Percentiles rank a stretch among this genome's conserved stretches.
These are phyloP conservation scores for Piscicola geometra DNA, from an alignment of 2,888 invertebrate genomes.

Conservation along the genomic window DNA sequence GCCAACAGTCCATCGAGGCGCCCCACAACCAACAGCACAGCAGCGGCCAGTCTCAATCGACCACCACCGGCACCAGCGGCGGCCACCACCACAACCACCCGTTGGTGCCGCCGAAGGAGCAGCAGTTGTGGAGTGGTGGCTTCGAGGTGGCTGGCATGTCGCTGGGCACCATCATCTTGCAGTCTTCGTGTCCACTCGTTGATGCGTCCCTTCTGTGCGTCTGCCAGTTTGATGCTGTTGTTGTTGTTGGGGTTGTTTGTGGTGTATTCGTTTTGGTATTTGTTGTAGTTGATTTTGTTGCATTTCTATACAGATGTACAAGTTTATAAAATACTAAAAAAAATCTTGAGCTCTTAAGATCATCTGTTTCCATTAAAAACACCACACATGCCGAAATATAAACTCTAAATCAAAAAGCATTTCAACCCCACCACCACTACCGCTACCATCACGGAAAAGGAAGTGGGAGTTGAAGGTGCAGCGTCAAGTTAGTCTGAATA, in stretches of 20 bases:
- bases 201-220: slow-evolving; percentile 25
- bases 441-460: background rate
- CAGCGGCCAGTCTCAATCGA: too few species aligned
- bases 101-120: slow-evolving; percentile 16
- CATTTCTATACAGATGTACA: background rate
- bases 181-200: slow-evolving; percentile 23
- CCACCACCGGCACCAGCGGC: background rate
- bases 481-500: background rate
- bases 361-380: too few species aligned
- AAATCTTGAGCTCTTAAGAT: background rate
- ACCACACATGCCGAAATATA: too few species aligned
- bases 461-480: slow-evolving; percentile 25
- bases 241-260: background rate
- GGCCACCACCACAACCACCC: slow-evolving; percentile 7
- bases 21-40: background rate
- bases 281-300: background rate
- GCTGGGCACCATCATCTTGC: slow-evolving; percentile 21
- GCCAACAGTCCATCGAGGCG: background rate
- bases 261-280: background rate
- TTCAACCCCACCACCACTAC: too few species aligned
- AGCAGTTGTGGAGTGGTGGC: slow-evolving; percentile 27
- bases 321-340: background rate
- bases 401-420: too few species aligned
- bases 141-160: slow-evolving; percentile 16
- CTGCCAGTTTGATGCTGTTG: too few species aligned